phyloP scores from a whole-genome alignment of 1,140 invertebrate species.

The Frieseomelitta varia region DNA sequence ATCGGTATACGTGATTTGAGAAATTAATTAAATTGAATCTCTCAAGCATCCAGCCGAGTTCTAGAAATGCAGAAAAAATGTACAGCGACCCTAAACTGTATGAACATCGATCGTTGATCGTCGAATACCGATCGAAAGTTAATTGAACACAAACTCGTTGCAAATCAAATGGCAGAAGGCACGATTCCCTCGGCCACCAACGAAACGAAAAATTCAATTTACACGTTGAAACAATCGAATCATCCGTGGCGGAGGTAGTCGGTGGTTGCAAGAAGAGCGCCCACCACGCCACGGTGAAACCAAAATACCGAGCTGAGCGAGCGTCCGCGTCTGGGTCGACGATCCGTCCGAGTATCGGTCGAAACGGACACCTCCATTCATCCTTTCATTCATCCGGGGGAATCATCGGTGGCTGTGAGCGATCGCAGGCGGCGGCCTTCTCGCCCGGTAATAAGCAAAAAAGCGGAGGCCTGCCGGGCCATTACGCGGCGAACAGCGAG shows the following conservation, averaged over 20 bases:
- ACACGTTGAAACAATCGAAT: neutral
- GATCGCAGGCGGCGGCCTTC: conserved; percentile 53
- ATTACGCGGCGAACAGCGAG: conserved; percentile 76
- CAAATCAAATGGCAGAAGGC: too few species aligned
- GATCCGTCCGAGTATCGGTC: conserved; percentile 27
- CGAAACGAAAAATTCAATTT: neutral
- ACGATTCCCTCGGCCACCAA: neutral
- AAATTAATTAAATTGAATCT: too few species aligned
- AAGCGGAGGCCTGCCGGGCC: conserved; percentile 68
- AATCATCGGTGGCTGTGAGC: conserved; percentile 32
- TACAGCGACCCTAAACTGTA: too few species aligned
- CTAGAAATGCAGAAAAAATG: too few species aligned
- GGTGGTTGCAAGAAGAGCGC: conserved; percentile 10
- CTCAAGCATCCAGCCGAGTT: too few species aligned
- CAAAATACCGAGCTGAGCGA: neutral
- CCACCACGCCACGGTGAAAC: neutral
- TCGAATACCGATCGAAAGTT: too few species aligned
- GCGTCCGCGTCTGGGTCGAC: conserved; percentile 25
- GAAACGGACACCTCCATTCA: conserved; percentile 74
- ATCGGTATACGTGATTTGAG: too few species aligned
- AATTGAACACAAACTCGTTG: too few species aligned
- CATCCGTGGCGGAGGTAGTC: neutral
- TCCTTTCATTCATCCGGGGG: conserved; percentile 77
- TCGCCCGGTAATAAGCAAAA: conserved; percentile 75
- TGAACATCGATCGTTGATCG: too few species aligned